Conservation (phyloP, 2,113 vertebrate genomes). For the Malurus elegans region DNA sequence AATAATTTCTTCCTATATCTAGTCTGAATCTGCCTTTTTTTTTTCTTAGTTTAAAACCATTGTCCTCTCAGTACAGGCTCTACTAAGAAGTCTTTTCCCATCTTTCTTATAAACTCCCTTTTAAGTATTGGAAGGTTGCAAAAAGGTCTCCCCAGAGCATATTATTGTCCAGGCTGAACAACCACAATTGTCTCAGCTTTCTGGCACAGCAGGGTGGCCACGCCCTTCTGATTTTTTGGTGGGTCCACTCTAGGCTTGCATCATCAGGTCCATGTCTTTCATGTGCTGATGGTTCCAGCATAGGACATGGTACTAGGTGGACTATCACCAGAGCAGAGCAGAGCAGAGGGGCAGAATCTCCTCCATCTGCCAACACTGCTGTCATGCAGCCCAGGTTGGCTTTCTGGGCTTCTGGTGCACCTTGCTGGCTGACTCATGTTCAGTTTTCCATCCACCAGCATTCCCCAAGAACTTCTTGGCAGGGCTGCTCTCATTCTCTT, state of each 20-base stretch:
- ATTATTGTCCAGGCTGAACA: neutral
- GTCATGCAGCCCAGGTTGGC: neutral
- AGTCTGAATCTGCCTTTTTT: neutral
- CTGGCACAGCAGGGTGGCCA: accelerated
- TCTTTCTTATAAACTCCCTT: neutral
- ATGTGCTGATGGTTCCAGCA: neutral
- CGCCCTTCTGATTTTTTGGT: accelerated
- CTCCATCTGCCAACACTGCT: accelerated
- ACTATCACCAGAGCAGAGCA: neutral
- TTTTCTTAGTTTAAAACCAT: neutral
- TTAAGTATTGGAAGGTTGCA: neutral
- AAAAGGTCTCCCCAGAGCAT: neutral
- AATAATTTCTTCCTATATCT: neutral
- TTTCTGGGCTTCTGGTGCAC: neutral
- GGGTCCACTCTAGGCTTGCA: neutral
- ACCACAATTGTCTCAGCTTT: neutral
- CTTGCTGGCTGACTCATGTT: neutral
- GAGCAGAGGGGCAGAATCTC: neutral
- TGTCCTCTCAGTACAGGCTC: neutral
- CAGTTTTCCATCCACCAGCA: neutral
- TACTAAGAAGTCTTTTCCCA: neutral
- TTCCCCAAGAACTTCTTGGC: neutral
- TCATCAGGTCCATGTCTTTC: neutral
- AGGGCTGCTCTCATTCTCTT: neutral
- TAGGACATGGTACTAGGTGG: accelerated